Conservation (phyloP, 1,140 invertebrate genomes). For the Cheumatopsyche charites region DNA sequence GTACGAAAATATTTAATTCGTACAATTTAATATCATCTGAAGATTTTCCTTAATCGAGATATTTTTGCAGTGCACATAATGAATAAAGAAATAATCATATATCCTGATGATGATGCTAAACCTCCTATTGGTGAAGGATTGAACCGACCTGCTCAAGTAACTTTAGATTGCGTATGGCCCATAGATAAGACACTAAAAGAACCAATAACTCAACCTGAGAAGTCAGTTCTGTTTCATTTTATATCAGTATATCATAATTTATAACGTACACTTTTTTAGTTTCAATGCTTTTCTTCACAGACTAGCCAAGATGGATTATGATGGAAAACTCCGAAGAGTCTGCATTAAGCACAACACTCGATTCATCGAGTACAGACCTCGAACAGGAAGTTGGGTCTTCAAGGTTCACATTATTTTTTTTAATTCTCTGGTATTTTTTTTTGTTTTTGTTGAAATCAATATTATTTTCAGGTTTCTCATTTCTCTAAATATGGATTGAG, state of each 20-base stretch:
- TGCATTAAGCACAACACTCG: slow-evolving; percentile 85
- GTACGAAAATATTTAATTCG: slow-evolving; percentile 55
- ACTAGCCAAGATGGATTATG: slow-evolving; percentile 83
- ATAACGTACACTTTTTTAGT: not conserved
- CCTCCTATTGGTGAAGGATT: slow-evolving; percentile 83
- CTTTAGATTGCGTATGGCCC: slow-evolving; percentile 94
- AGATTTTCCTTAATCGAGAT: not conserved
- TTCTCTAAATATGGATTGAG: slow-evolving; percentile 96
- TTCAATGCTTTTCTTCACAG: slow-evolving; percentile 46
- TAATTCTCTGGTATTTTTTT: slow-evolving; percentile 32
- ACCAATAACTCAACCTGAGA: slow-evolving; percentile 81
- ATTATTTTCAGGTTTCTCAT: slow-evolving; percentile 78
- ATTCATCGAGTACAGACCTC: slow-evolving; percentile 94
- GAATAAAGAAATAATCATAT: slow-evolving; percentile 77
- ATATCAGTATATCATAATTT: slow-evolving; percentile 3
- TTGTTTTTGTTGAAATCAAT: slow-evolving; percentile 33
- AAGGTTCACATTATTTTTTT: slow-evolving; percentile 59
- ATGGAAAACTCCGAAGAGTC: slow-evolving; percentile 81
- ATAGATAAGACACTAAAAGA: slow-evolving; percentile 81
- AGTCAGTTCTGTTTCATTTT: slow-evolving; percentile 50
- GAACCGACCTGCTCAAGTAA: slow-evolving; percentile 91
- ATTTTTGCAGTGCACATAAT: slow-evolving; percentile 69
- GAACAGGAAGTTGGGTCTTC: slow-evolving; percentile 96
- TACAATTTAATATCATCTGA: slow-evolving; percentile 3
- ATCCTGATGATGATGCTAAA: slow-evolving; percentile 73